Conservation (phyloP, 2,888 invertebrate genomes). For the Bruchidius siliquastri region DNA sequence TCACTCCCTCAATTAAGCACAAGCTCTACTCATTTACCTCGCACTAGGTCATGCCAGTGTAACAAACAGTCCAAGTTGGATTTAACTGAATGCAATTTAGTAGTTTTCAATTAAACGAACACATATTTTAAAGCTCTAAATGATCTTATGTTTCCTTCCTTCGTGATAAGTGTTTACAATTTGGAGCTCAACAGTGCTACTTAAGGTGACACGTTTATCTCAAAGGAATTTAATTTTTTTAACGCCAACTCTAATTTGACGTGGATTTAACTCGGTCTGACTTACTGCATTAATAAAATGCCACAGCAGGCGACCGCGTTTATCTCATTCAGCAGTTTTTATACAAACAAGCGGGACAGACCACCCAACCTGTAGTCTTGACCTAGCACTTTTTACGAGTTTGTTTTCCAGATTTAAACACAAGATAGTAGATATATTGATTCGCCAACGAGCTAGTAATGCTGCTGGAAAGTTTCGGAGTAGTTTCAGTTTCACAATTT, state of each 20-base stretch:
- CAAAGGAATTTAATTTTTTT: not conserved
- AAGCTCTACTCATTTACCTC: too few species aligned
- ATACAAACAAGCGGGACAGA: not conserved
- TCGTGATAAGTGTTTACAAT: too few species aligned
- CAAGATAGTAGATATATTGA: not conserved
- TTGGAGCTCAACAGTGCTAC: too few species aligned
- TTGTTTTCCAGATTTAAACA: not conserved
- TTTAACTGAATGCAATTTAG: too few species aligned
- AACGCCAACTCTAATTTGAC: not conserved
- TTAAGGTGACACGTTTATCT: too few species aligned
- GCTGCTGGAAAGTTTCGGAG: not conserved
- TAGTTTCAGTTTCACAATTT: not conserved
- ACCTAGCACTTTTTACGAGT: not conserved
- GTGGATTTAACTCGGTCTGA: not conserved
- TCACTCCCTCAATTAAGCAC: too few species aligned
- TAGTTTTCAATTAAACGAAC: too few species aligned
- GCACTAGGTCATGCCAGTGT: too few species aligned
- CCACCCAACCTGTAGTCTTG: not conserved
- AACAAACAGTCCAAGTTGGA: too few species aligned
- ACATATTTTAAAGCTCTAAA: too few species aligned
- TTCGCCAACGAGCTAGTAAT: not conserved
- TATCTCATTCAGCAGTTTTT: not conserved
- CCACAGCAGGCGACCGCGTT: not conserved
- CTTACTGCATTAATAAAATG: not conserved
- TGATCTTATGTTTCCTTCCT: too few species aligned